Conservation (phyloP, 92 coral and sea anemone species). For the Meandrina meandrites region DNA sequence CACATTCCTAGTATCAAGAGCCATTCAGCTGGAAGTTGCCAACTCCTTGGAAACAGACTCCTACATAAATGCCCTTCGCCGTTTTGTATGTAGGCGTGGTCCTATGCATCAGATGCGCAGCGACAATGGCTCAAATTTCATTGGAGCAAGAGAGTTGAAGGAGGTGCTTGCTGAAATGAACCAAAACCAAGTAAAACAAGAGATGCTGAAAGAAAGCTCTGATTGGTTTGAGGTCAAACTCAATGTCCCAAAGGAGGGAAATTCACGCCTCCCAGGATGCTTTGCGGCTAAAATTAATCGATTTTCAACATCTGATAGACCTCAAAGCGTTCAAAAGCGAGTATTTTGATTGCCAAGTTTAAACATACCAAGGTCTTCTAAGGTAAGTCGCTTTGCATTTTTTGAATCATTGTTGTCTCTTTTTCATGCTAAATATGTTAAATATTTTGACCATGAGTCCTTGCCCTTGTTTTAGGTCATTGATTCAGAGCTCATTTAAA, state of each 20-base stretch:
- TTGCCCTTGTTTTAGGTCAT: neutral
- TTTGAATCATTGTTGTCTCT: neutral
- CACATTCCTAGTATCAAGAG: slow-evolving; percentile 34
- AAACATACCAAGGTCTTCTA: neutral
- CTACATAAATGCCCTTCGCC: slow-evolving; percentile 33
- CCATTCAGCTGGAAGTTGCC: slow-evolving; percentile 37
- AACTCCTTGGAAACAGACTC: slow-evolving; percentile 49
- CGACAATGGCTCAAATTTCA: too few relatives aligned
- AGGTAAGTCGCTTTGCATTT: neutral
- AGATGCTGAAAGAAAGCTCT: too few relatives aligned
- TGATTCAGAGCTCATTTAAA: neutral
- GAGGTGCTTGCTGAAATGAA: too few relatives aligned
- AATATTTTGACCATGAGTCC: neutral
- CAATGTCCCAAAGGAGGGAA: neutral
- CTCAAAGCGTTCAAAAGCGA: neutral
- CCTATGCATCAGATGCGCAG: slow-evolving; percentile 47
- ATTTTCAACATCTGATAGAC: neutral
- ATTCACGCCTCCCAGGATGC: neutral
- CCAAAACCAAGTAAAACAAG: too few relatives aligned
- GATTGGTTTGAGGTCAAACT: too few relatives aligned
- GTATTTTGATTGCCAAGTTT: neutral
- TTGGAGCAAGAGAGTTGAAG: too few relatives aligned
- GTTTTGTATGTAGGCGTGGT: slow-evolving; percentile 41
- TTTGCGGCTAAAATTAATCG: neutral
- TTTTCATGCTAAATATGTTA: neutral